These are phyloP conservation scores for Coenonympha glycerion DNA, from an alignment of 2,888 invertebrate species.

Conservation along the genomic window DNA sequence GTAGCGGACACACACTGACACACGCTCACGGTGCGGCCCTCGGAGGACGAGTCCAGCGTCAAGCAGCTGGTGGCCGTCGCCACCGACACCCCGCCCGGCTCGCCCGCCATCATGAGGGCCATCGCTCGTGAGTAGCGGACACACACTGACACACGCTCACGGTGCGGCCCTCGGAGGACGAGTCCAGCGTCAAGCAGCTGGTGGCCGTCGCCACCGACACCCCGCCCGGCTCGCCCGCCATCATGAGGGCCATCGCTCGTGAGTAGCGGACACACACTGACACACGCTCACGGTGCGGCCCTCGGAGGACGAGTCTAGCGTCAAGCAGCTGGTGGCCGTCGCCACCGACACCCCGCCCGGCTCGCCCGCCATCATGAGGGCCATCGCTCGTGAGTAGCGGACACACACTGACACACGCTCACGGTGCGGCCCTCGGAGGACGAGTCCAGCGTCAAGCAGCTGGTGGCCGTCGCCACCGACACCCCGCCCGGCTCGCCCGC, in stretches of 20 bases:
- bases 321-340: slow-evolving; percentile 65
- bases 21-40: slow-evolving; percentile 91
- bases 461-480: slow-evolving; percentile 71
- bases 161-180: slow-evolving; percentile 86
- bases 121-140: slow-evolving; percentile 93
- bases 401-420: slow-evolving; percentile 88
- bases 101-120: slow-evolving; percentile 90
- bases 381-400: slow-evolving; percentile 95
- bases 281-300: slow-evolving; percentile 94
- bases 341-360: slow-evolving; percentile 87
- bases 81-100: slow-evolving; percentile 88
- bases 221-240: slow-evolving; percentile 92
- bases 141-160: slow-evolving; percentile 93
- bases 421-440: slow-evolving; percentile 88
- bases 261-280: slow-evolving; percentile 85
- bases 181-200: slow-evolving; percentile 76
- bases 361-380: slow-evolving; percentile 90
- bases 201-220: slow-evolving; percentile 78
- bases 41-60: slow-evolving; percentile 81
- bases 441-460: slow-evolving; percentile 77
- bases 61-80: slow-evolving; percentile 68
- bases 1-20: slow-evolving; percentile 90
- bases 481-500: slow-evolving; percentile 94
- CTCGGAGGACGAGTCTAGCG: slow-evolving; percentile 82
- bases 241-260: slow-evolving; percentile 94